phyloP scores from a whole-genome alignment of 2,113 vertebrate genomes.

The Dendropsophus ebraccatus region DNA sequence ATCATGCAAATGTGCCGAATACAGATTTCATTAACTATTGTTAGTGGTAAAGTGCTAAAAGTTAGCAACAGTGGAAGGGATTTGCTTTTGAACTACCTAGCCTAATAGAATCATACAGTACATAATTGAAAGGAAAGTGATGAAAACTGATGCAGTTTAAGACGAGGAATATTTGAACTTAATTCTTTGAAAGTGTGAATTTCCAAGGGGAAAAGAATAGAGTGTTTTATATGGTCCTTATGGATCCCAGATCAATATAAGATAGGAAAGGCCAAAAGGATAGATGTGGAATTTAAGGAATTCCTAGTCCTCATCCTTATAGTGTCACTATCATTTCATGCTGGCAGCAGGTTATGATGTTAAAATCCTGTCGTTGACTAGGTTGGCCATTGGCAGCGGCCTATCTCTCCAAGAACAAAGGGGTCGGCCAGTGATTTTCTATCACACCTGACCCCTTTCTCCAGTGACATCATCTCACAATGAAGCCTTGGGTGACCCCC shows the following conservation, averaged over 20 bases:
- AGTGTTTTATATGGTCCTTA: not conserved
- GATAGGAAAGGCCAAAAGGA: not conserved
- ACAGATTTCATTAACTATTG: slow-evolving; percentile 62
- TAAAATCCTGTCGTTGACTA: too few relatives aligned
- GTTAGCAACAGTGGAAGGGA: slow-evolving; percentile 3
- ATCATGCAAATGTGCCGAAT: slow-evolving; percentile 50
- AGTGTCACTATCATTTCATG: too few relatives aligned
- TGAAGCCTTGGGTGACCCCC: too few relatives aligned
- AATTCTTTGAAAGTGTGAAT: not conserved
- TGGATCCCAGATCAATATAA: not conserved
- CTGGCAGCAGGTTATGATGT: too few relatives aligned
- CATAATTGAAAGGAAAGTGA: not conserved
- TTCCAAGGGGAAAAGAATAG: not conserved
- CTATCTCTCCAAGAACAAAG: too few relatives aligned
- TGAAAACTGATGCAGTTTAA: not conserved
- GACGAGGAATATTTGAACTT: not conserved
- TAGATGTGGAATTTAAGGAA: not conserved
- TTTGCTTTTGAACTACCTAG: not conserved
- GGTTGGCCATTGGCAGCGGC: too few relatives aligned
- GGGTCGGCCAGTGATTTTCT: too few relatives aligned
- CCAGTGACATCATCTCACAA: too few relatives aligned
- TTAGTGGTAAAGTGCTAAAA: slow-evolving; percentile 60
- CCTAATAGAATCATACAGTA: not conserved
- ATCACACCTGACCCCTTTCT: too few relatives aligned
- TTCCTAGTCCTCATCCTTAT: not conserved